Base-by-base conservation (phyloP, 1,140 invertebrate genomes). In the Brachystomella parvula region DNA sequence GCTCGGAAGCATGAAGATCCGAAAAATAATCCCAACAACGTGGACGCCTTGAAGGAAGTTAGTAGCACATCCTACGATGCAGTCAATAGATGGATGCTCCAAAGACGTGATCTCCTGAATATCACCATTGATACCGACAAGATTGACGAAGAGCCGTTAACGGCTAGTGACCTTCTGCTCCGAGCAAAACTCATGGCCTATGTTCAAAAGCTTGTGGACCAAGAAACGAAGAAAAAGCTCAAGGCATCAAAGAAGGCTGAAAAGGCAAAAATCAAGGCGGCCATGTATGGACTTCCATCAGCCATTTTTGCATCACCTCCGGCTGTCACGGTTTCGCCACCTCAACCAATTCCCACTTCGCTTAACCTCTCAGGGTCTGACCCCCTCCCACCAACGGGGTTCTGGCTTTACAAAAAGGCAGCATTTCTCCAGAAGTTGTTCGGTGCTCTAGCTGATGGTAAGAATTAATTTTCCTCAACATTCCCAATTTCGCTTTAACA, bases 321-420 rank as follows among this genome's bases (percentile, higher is more conserved):
- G 21, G 15, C 21, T 6, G 49, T 53, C 49, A 53, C 49, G 9
- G 49, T 53, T 3, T 24, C 9, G 24, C 49, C 49, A 6, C 49
- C 49, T 6, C 49, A 17, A 6, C 49, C 49, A 6, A 24, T 53
- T 26, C 9, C 21, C 21, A 53, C 49, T 6, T 15, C 49, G 6
- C 12, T 53, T 6, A 53, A 53, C 49, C 49, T 53, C 49, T 53
- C 49, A 6, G 49, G 49, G 6, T 53, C 49, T 17, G 49, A 53
- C 3, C 49, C 49, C 49, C 49, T 53, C 24, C 49, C 49, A 24
- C 49, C 49, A 9, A 53, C 49, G 3, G 49, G 49, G 6, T 53
- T 53, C 49, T 53, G 49, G 49, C 49, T 53, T 24, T 53, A 53
- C 49, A 53, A 53, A 24, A 53, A 53, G 49, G 49, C 49, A 17